Base-by-base conservation (phyloP, 1,140 invertebrate species). In the Oryzaephilus surinamensis region DNA sequence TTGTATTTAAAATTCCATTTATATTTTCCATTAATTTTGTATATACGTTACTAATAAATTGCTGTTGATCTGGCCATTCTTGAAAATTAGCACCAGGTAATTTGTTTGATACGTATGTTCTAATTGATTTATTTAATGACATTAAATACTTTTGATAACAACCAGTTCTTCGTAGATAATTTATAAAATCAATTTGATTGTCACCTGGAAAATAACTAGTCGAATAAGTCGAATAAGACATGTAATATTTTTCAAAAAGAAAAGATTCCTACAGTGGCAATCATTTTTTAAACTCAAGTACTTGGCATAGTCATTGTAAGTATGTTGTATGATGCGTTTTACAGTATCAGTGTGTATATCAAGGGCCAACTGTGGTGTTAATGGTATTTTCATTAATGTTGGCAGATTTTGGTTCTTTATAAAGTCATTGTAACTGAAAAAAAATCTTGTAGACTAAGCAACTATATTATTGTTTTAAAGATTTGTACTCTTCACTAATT, bases 91-190 rank as follows among this genome's bases (percentile, higher is more conserved):
- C n/a, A n/a, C n/a, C n/a, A n/a, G n/a, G n/a, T n/a, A n/a, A n/a
- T n/a, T n/a, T n/a, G n/a, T n/a, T n/a, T n/a, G n/a, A n/a, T n/a
- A n/a, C n/a, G n/a, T n/a, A n/a, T n/a, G n/a, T n/a, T n/a, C n/a
- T n/a, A n/a, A n/a, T n/a, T n/a, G n/a, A n/a, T n/a, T n/a, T n/a
- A n/a, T n/a, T n/a, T n/a, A n/a, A n/a, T n/a, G n/a, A n/a, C n/a
- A n/a, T n/a, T n/a, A n/a, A n/a, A n/a, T 52, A 55, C 5, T 43
- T 38, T 28, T 55, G 45, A 43, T 57, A 57, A 0, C 32, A 31
- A 4, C 55, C 55, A 11, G 19, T 27, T 13, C 37, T 32, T 29
- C 49, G 34, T 10, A 57, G 18, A 37, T 50, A 57, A 2, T 41
- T 43, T n/a, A 52, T n/a, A 31, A 57, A 57, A 23, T 45, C 44